Base-by-base conservation (phyloP, 2,113 vertebrate genomes). In the Cyanistes caeruleus region DNA sequence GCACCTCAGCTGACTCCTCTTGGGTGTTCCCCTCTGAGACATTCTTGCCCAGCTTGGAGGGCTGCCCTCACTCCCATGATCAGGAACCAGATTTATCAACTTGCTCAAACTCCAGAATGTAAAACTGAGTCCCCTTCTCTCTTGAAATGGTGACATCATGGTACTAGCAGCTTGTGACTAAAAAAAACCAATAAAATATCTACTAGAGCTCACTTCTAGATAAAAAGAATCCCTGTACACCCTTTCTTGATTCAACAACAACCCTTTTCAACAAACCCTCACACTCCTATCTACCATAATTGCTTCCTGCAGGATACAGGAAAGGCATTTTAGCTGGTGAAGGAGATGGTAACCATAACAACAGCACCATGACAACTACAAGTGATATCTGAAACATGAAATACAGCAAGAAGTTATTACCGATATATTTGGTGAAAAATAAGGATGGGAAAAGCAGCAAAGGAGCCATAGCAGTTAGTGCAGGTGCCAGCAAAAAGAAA, bases 351-450 rank as follows among this genome's bases (percentile, higher is more conserved):
- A 88, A 93, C 95, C 92, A 88, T 95, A 90, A 90, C 91, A 92
- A 96, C 93, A 88, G 85, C 85, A 90, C 95, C 79, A 93, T 92
- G 90, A 90, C 93, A 86, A 97, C 95, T 80, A 0, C 17, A 60
- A 89, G 68, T 13, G 41, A 80, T 68, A 55, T 33, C 52, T 81
- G 76, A 73, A 90, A 74, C 15, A 52, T 30, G 48, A 64, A 78
- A 84, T 44, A 78, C 53, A 52, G 72, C 56, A 86, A 74, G 59
- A 90, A 90, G 35, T 89, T 78, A 59, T 23, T 72, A 77, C 27
- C 5, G 12, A 84, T 59, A 72, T 41, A 90, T 77, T 7, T 18
- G 14, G 21, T 31, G 41, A 15, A 5, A 2, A 24, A 9, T 28
- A 82, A 67, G n/a, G 30, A 63, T 6, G 22, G 48, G 24, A 68